Base-by-base conservation (phyloP, 2,888 invertebrate genomes). In the Opisthograptis luteolata region DNA sequence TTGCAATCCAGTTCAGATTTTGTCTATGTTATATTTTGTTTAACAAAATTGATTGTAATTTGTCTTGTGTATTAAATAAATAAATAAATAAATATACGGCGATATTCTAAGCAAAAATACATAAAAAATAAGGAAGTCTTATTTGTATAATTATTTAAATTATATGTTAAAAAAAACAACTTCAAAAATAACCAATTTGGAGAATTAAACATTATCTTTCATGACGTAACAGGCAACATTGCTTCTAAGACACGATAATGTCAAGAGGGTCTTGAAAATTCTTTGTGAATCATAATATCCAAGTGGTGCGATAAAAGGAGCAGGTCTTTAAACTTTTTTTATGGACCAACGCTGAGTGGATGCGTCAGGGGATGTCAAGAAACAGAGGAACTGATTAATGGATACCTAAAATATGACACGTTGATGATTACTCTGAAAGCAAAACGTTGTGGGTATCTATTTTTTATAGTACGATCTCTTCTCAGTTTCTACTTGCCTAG, bases 261-360 rank as follows among this genome's bases (percentile, higher is more conserved):
- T n/a, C 34, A 47, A 37, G 24, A 24, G 24, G 22, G 12, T 14
- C 6, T 44, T 31, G 17, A 43, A 27, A 12, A 40, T 24, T 35
- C 36, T 30, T 45, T 41, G 39, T 52, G 52, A 46, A 42, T 52
- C 52, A 52, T 39, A n/a, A n/a, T n/a, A n/a, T 28, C 2, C 2
- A 36, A 31, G 40, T 25, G 15, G 20, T 37, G 39, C 9, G 19
- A 25, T 39, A 42, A 46, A 44, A 40, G 20, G 19, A 30, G 28
- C 30, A 34, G 30, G 22, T 20, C 22, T 50, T 39, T 30, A 40
- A 39, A 22, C 14, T 35, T 28, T 55, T 47, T 47, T 58, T 63
- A 64, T 59, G 59, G 66, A 58, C 43, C 58, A 58, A 42, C 48
- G 63, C 66, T 64, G 63, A 68, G 56, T 45, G 53, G 47, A 34